A percentile compares a stretch with the other conserved stretches of the same genome.
These are phyloP conservation scores for Mimas tiliae DNA, from an alignment of 2,888 invertebrate species.

Conservation along the genomic window DNA sequence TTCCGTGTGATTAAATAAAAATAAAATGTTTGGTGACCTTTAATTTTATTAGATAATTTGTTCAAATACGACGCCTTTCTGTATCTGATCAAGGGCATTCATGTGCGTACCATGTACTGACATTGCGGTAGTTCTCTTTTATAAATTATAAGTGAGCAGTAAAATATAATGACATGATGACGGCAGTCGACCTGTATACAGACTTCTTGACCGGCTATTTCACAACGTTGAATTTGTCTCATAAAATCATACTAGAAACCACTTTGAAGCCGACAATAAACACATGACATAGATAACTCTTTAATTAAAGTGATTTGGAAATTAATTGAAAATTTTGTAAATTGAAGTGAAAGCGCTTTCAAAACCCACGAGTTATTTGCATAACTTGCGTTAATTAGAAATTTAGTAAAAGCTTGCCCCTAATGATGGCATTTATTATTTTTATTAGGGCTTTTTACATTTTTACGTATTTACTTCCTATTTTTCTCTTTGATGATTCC, in stretches of 20 bases:
- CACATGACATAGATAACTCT: background rate
- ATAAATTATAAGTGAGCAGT: conserved; percentile 12
- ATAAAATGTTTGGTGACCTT: too few species aligned
- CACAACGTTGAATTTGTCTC: conserved; percentile 43
- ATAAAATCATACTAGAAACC: conserved; percentile 35
- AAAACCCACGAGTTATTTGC: conserved; percentile 3
- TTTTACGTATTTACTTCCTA: background rate
- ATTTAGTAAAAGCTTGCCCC: background rate
- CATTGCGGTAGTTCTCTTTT: conserved; percentile 2
- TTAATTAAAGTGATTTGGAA: conserved; percentile 17
- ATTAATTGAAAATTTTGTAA: conserved; percentile 15
- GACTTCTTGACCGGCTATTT: conserved; percentile 35
- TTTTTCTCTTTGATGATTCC: background rate
- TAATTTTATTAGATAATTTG: too few species aligned
- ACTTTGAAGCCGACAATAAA: background rate
- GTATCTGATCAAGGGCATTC: background rate
- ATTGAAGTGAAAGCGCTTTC: background rate
- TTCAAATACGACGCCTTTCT: background rate
- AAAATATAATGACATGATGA: background rate
- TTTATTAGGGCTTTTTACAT: background rate
- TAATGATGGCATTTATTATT: background rate
- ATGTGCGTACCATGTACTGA: conserved; percentile 2
- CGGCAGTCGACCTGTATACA: background rate
- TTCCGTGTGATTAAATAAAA: too few species aligned
- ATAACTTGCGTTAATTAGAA: background rate